Base-by-base conservation (phyloP, 2,888 invertebrate genomes). In the Lithophane semibrunnea region DNA sequence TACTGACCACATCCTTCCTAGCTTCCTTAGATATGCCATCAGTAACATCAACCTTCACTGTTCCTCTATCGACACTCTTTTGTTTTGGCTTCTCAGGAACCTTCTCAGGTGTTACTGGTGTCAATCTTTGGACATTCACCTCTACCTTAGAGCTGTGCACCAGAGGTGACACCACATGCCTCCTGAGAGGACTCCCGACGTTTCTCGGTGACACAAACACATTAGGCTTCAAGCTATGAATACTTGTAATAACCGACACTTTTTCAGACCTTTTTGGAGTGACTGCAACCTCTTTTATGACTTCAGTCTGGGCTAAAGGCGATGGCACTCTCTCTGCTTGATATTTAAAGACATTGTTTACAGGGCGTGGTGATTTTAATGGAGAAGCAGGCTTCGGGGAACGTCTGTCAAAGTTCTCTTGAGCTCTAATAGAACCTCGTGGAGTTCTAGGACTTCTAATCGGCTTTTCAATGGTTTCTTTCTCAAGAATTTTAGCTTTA, bases 151-250 rank as follows among this genome's bases (percentile, higher is more conserved):
- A 91, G 5, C 90, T 85, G 4, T 91, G 90, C 12, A 90, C 86
- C 37, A 89, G 75, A 47, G 91, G 91, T 24, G 92, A 91, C 0
- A 88, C 88, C 1, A 86, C 83, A 42, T 83, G 86, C 37, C 88
- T 90, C 16, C 85, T 89, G 3, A 88, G 75, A 61, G 93, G 90
- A 71, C 92, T 93, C 9, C 85, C 85, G 64, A 91, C 88, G 42
- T 86, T 88, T 74, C 82, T 88, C 0, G 94, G 94, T 3, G 94
- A 94, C 7, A 90, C 89, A 90, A 94, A 94, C 3, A 93, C 85
- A 67, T 76, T 83, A 61, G 86, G 70, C 76, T 87, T 91, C 3
- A 80, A 75, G 74, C 80, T 88, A 16, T 90, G 79, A 47, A 88
- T 82, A 66, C 89, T 86, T 24, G 91, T 91, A 67, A 92, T 91